phyloP scores from a whole-genome alignment of 2,113 vertebrate species.

The Archocentrus centrarchus region DNA sequence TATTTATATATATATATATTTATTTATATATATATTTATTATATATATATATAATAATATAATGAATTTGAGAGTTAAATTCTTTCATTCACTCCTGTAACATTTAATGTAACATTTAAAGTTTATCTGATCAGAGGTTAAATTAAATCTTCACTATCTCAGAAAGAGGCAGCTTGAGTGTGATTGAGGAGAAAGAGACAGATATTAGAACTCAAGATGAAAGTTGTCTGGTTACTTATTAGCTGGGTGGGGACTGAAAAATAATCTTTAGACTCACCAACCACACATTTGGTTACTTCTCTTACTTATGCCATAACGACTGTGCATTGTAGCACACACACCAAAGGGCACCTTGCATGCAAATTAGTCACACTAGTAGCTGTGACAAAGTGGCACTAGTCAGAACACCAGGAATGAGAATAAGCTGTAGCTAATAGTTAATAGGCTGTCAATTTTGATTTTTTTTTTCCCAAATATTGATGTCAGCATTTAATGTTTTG shows the following conservation, averaged over 20 bases:
- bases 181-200: background rate
- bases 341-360: background rate
- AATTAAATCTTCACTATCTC: background rate
- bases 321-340: rapidly evolving
- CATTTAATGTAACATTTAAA: background rate
- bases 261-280: rapidly evolving
- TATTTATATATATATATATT: too few relatives aligned
- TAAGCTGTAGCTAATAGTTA: background rate
- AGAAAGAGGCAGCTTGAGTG: background rate
- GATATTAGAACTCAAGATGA: background rate
- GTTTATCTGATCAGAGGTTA: background rate
- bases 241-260: background rate
- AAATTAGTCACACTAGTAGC: background rate
- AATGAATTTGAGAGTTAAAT: background rate
- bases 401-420: background rate
- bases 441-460: background rate
- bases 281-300: background rate
- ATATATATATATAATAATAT: too few relatives aligned
- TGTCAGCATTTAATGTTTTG: background rate
- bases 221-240: background rate
- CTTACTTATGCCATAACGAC: background rate
- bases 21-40: too few relatives aligned
- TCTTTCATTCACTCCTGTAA: background rate
- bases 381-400: rapidly evolving
- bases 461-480: background rate